These are phyloP conservation scores for Loriculus beryllinus DNA, from an alignment of 2,797 vertebrate species.

Conservation along the genomic window DNA sequence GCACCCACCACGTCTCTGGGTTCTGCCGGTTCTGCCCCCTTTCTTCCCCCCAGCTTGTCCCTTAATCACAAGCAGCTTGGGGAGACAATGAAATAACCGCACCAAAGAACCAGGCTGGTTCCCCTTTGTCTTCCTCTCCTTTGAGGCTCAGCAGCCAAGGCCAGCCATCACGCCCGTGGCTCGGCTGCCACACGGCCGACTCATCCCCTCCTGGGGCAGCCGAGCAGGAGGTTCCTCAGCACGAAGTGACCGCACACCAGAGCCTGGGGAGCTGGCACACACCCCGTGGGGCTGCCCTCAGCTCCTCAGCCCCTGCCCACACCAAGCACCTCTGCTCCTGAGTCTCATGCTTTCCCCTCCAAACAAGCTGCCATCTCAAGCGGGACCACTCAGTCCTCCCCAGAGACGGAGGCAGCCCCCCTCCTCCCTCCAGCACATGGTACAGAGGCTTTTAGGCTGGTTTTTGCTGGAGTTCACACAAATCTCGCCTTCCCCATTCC, in stretches of 20 bases:
- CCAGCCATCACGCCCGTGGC: neutral
- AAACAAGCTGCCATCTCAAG: neutral
- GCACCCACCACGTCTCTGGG: neutral
- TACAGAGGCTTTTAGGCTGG: slow-evolving; percentile 8
- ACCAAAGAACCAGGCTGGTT: slow-evolving; percentile 65
- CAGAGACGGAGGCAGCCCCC: neutral
- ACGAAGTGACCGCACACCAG: neutral
- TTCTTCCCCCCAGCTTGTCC: neutral
- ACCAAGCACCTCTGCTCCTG: fast-evolving
- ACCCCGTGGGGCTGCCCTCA: fast-evolving
- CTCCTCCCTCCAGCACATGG: slow-evolving; percentile 32
- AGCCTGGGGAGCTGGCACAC: fast-evolving
- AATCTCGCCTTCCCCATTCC: slow-evolving; percentile 31
- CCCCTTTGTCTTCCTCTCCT: neutral
- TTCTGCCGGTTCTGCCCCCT: neutral
- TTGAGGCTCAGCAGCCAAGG: neutral
- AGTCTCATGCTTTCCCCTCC: neutral
- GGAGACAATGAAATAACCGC: slow-evolving; percentile 37
- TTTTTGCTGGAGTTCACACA: slow-evolving; percentile 29
- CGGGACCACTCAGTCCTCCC: neutral
- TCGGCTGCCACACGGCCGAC: fast-evolving
- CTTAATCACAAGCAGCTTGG: slow-evolving; percentile 49
- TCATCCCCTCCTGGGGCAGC: neutral
- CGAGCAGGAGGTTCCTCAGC: fast-evolving
- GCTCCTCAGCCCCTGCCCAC: fast-evolving